These are phyloP conservation scores for Liolophura sinensis DNA, from an alignment of 1,140 invertebrate species.

Conservation along the genomic window DNA sequence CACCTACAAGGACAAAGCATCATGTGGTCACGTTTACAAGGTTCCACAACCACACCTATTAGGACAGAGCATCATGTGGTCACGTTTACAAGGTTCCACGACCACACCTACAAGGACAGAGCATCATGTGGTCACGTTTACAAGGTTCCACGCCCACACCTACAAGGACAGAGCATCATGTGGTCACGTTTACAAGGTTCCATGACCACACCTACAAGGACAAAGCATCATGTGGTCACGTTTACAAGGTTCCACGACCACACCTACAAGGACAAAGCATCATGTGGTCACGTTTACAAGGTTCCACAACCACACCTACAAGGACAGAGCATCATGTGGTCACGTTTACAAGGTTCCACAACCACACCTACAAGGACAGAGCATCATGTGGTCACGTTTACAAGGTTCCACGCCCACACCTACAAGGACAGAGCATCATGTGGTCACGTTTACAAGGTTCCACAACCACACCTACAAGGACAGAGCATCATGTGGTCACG, in stretches of 20 bases:
- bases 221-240: conserved; percentile 1
- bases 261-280: conserved; percentile 22
- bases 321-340: conserved; percentile 8
- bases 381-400: not conserved
- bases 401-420: conserved; percentile 29
- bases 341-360: conserved; percentile 24
- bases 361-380: conserved; percentile 27
- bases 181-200: conserved; percentile 17
- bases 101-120: conserved; percentile 27
- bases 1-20: conserved; percentile 22
- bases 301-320: conserved; percentile 31
- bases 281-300: too few relatives aligned
- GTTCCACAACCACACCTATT: conserved; percentile 31
- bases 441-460: conserved; percentile 17
- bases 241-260: conserved; percentile 29
- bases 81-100: conserved; percentile 25
- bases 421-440: conserved; percentile 18
- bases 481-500: conserved; percentile 1
- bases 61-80: conserved; percentile 8
- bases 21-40: too few relatives aligned
- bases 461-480: conserved; percentile 28
- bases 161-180: conserved; percentile 18
- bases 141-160: conserved; percentile 29
- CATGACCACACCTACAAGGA: conserved; percentile 28
- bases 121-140: not conserved